Evolutionary conservation across 2,888 invertebrate genomes (phyloP).

Genomic region (Synergus gifuensis): DNA sequence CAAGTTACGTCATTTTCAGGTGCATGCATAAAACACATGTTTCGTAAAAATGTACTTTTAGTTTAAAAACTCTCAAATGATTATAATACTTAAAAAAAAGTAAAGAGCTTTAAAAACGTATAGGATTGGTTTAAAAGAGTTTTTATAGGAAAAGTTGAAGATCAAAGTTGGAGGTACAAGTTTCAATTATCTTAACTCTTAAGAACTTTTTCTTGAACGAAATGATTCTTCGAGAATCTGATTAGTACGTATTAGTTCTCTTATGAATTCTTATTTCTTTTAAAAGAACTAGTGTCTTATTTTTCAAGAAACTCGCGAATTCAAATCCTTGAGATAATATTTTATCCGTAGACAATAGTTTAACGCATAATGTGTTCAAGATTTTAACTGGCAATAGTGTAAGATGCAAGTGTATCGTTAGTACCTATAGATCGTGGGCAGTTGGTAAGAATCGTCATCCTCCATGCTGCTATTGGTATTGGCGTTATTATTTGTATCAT

Average conservation of each 20-base stretch:
- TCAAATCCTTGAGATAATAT: background rate
- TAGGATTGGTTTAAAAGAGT: background rate
- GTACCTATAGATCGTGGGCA: conserved; percentile 93
- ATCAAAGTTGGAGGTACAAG: background rate
- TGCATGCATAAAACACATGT: too few species aligned
- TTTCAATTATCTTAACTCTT: background rate
- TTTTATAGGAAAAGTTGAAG: background rate
- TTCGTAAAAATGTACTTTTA: background rate
- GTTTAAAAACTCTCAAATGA: background rate
- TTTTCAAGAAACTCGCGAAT: background rate
- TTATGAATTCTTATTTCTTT: background rate
- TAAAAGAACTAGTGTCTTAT: background rate
- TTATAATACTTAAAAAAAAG: background rate
- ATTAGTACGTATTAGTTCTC: conserved; percentile 6
- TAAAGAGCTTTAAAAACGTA: background rate
- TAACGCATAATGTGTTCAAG: background rate
- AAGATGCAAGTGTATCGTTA: background rate
- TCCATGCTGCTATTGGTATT: conserved; percentile 91
- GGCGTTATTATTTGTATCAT: conserved; percentile 82
- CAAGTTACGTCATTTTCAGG: too few species aligned
- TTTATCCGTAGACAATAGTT: background rate
- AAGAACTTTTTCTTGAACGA: background rate
- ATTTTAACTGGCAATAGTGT: background rate
- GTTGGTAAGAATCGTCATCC: conserved; percentile 87
- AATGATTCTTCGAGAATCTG: background rate